Conservation (phyloP, 2,113 vertebrate genomes). For the Amphilophus citrinellus region DNA sequence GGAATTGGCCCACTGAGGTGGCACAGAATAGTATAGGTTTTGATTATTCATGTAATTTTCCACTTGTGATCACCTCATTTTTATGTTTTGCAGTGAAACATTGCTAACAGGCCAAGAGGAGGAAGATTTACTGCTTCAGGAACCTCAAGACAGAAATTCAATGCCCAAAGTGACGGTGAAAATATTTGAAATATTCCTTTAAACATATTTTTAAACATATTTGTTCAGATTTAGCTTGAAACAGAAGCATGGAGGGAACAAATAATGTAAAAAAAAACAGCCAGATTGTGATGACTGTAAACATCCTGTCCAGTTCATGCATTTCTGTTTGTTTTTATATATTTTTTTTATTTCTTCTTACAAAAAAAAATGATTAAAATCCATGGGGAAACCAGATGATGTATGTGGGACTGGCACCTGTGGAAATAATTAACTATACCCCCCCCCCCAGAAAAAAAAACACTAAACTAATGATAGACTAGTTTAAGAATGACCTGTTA, state of each 20-base stretch:
- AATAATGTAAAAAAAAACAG: neutral
- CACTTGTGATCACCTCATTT: neutral
- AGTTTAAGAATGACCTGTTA: too few relatives aligned
- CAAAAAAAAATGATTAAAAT: neutral
- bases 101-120: neutral
- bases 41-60: fast-evolving
- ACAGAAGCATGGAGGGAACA: neutral
- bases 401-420: too few relatives aligned
- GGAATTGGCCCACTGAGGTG: neutral
- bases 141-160: neutral
- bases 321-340: neutral
- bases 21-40: neutral
- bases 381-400: too few relatives aligned
- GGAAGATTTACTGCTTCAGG: neutral
- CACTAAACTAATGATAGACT: too few relatives aligned
- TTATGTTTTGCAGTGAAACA: neutral
- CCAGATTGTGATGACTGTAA: neutral
- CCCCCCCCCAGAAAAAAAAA: too few relatives aligned
- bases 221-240: neutral
- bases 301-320: neutral
- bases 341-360: neutral
- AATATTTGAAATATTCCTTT: neutral
- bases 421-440: too few relatives aligned
- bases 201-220: neutral
- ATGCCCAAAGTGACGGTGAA: neutral